Conservation (phyloP, 2,888 invertebrate genomes). For the Rhogogaster chlorosoma region DNA sequence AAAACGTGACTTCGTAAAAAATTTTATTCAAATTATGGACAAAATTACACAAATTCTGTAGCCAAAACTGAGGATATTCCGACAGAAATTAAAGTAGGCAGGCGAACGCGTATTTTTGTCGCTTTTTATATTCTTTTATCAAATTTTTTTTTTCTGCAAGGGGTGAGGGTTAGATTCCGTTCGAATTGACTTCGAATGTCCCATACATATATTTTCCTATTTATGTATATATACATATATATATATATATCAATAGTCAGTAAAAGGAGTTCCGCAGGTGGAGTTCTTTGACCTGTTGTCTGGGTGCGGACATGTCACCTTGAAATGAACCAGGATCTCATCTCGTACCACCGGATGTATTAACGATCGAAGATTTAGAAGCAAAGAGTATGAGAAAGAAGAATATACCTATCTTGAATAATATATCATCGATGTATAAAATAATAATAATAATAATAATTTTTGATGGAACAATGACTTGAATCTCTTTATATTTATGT, state of each 20-base stretch:
- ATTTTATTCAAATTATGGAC: too few species aligned
- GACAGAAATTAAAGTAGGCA: too few species aligned
- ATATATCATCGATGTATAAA: not conserved
- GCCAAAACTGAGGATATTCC: too few species aligned
- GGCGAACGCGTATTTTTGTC: too few species aligned
- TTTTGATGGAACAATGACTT: not conserved
- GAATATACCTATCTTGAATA: too few species aligned
- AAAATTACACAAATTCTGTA: too few species aligned
- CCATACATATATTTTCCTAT: not conserved
- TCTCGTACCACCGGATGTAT: not conserved
- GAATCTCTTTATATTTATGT: not conserved
- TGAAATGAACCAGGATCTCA: conserved; percentile 19
- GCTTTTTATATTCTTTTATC: too few species aligned
- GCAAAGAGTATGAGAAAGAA: not conserved
- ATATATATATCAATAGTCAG: not conserved
- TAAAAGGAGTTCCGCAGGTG: conserved; percentile 8
- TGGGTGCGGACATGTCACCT: conserved; percentile 29
- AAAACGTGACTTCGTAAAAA: too few species aligned
- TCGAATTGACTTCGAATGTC: too few species aligned
- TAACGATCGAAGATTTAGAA: not conserved
- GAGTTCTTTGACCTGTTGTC: conserved; percentile 21
- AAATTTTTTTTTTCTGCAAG: too few species aligned
- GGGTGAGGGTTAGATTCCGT: too few species aligned
- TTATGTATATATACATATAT: not conserved
- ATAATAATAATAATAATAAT: too few species aligned